phyloP scores from a whole-genome alignment of 2,797 vertebrate species.

The Erethizon dorsatum region DNA sequence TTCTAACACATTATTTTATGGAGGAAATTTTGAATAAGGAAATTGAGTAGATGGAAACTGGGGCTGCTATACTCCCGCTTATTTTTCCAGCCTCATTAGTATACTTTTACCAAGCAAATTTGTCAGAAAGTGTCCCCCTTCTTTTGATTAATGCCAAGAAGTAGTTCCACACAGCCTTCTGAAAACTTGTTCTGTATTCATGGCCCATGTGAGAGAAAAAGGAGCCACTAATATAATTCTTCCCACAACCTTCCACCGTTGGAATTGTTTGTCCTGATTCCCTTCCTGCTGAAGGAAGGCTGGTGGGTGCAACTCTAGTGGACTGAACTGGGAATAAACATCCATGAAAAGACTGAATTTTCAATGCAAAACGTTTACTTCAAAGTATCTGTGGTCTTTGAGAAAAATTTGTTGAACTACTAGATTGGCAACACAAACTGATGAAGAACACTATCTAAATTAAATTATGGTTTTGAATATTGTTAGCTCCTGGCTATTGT shows the following conservation, averaged over 20 bases:
- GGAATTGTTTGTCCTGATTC: background rate
- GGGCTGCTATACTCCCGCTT: background rate
- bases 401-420: background rate
- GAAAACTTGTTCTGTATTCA: background rate
- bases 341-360: background rate
- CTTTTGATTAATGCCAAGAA: background rate
- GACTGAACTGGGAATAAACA: slow-evolving; percentile 17
- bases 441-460: background rate
- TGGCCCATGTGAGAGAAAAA: background rate
- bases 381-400: background rate
- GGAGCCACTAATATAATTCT: background rate
- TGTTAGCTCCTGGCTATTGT: background rate
- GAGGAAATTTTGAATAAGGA: slow-evolving; percentile 46
- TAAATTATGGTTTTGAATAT: background rate
- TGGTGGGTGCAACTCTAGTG: background rate
- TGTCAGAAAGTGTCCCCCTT: background rate
- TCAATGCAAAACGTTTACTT: background rate
- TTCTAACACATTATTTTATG: slow-evolving; percentile 35
- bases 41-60: background rate
- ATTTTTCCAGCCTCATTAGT: background rate
- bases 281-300: background rate
- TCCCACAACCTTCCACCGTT: background rate
- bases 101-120: background rate
- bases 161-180: background rate
- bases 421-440: background rate